Conservation (phyloP, 2,888 invertebrate genomes). For the Andrena trimmerana region DNA sequence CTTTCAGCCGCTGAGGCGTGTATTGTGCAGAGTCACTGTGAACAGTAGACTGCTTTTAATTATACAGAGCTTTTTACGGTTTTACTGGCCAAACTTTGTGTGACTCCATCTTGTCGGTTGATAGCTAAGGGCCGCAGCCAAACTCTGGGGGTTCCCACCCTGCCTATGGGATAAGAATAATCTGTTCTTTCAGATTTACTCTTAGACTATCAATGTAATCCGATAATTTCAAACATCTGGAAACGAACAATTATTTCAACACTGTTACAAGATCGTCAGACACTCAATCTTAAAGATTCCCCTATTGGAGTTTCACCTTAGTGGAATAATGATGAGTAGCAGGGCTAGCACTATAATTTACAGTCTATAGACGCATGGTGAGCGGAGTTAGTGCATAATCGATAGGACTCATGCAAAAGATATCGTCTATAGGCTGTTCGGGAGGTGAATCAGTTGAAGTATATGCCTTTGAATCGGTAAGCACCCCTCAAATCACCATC, state of each 20-base stretch:
- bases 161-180: no score
- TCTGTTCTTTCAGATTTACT: no score
- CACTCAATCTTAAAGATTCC: slow-evolving; percentile 14
- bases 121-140: no score
- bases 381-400: slow-evolving; percentile 43
- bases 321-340: slow-evolving; percentile 33
- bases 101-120: no score
- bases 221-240: neutral
- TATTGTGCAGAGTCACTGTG: neutral
- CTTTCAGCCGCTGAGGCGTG: neutral
- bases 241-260: neutral
- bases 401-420: slow-evolving; percentile 37
- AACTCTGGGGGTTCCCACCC: no score
- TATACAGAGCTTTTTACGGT: neutral
- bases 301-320: slow-evolving; percentile 6
- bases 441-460: slow-evolving; percentile 33
- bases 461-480: slow-evolving; percentile 49
- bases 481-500: slow-evolving; percentile 30
- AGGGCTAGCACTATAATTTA: slow-evolving; percentile 42
- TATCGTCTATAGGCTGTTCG: slow-evolving; percentile 28
- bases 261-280: neutral
- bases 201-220: neutral
- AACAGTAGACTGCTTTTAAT: neutral
- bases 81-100: no score
- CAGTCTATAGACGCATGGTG: slow-evolving; percentile 31